phyloP scores from a whole-genome alignment of 2,888 invertebrate genomes.

The Eristalinus aeneus region DNA sequence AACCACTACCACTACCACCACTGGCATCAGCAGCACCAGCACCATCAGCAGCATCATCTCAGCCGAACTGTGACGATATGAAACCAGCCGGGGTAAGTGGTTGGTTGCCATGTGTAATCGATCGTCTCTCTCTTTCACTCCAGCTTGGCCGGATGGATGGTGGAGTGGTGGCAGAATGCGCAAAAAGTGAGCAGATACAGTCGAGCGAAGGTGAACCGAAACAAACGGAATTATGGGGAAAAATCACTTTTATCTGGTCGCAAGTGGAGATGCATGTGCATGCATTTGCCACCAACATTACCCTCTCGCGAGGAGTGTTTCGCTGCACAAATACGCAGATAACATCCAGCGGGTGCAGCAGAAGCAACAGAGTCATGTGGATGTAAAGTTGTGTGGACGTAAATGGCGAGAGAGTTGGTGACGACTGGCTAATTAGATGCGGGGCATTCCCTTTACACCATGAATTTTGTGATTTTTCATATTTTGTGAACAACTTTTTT shows the following conservation, averaged over 20 bases:
- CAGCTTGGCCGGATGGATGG: slow-evolving; percentile 25
- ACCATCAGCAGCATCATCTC: slow-evolving; percentile 13
- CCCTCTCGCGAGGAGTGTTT: slow-evolving; percentile 29
- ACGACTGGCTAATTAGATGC: slow-evolving; percentile 19
- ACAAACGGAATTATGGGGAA: slow-evolving; percentile 66
- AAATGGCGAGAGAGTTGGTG: background rate
- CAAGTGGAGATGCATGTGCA: slow-evolving; percentile 61
- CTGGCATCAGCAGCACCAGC: slow-evolving; percentile 6
- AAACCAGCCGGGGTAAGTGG: slow-evolving; percentile 13
- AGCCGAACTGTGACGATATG: slow-evolving; percentile 26
- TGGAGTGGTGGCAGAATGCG: background rate
- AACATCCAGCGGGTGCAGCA: slow-evolving; percentile 51
- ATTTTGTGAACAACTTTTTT: too few species aligned
- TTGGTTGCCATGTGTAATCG: slow-evolving; percentile 66
- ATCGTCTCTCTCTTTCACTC: slow-evolving; percentile 12
- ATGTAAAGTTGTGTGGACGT: background rate
- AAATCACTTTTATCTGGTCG: slow-evolving; percentile 64
- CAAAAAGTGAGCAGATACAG: slow-evolving; percentile 35
- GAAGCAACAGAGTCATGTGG: slow-evolving; percentile 16
- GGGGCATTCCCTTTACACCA: too few species aligned
- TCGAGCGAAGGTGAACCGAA: slow-evolving; percentile 65
- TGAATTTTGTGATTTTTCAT: too few species aligned
- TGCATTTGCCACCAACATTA: slow-evolving; percentile 56
- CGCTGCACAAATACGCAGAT: slow-evolving; percentile 61
- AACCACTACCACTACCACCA: background rate